A percentile compares a stretch with the other conserved stretches of the same genome.
phyloP scores from a whole-genome alignment of 2,113 vertebrate genomes.

The Prunella fulvescens region DNA sequence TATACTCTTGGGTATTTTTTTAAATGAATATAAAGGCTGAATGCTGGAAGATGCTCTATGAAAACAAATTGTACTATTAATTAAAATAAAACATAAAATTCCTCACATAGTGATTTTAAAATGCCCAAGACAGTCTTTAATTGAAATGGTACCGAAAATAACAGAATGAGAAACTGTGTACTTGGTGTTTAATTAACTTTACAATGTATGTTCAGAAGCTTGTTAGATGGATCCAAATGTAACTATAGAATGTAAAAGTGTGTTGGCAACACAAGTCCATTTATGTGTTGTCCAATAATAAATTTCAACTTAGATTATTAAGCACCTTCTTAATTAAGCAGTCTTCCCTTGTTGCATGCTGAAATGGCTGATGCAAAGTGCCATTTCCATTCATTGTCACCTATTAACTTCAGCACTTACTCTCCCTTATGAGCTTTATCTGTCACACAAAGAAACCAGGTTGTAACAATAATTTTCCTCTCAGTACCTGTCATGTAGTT shows the following conservation, averaged over 20 bases:
- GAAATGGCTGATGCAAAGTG: not conserved
- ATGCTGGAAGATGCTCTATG: not conserved
- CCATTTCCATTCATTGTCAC: not conserved
- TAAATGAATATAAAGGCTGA: not conserved
- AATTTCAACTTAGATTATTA: constrained; percentile 2
- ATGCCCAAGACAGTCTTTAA: constrained; percentile 16
- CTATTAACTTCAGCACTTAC: not conserved
- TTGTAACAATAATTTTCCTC: not conserved
- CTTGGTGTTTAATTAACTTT: constrained; percentile 33
- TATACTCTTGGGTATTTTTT: not conserved
- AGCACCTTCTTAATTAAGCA: not conserved
- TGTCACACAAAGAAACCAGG: not conserved
- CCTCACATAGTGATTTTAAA: not conserved
- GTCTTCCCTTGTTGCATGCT: not conserved
- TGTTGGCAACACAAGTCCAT: not conserved
- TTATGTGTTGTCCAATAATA: not conserved
- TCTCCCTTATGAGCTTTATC: not conserved
- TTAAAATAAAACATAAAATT: constrained; percentile 1
- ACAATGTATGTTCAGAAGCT: not conserved
- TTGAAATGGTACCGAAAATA: constrained; percentile 38
- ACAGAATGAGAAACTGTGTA: not conserved
- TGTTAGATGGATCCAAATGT: not conserved
- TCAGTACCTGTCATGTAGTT: not conserved
- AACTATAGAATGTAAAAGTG: not conserved
- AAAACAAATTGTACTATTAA: constrained; percentile 37